Evolutionary conservation across 2,797 vertebrate species (phyloP).

Genomic region (Enteromius anoplus): DNA sequence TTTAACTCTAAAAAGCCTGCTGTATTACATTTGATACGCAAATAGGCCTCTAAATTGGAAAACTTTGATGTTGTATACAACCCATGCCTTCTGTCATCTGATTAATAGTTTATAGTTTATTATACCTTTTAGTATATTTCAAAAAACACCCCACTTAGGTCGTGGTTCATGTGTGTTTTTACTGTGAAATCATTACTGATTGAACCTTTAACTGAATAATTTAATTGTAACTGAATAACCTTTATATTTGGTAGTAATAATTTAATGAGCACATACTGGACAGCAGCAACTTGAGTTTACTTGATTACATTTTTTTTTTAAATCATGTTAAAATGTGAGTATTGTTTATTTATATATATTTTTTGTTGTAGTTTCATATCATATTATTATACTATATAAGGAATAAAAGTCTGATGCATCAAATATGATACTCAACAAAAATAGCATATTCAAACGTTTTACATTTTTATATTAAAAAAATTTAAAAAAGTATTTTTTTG

Average conservation of each 20-base stretch:
- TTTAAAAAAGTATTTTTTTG: not conserved
- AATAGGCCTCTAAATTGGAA: not conserved
- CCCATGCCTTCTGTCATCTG: not conserved
- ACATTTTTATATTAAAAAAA: not conserved
- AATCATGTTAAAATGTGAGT: not conserved
- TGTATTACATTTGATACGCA: not conserved
- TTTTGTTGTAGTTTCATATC: not conserved
- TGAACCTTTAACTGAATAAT: too few relatives aligned
- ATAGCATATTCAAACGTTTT: not conserved
- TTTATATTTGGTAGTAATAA: not conserved
- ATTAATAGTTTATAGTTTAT: not conserved
- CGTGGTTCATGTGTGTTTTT: not conserved
- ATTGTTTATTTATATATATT: too few relatives aligned
- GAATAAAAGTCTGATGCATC: not conserved
- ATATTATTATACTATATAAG: not conserved
- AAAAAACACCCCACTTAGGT: too few relatives aligned
- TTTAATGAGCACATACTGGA: not conserved
- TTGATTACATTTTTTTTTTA: not conserved
- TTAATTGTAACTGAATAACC: not conserved
- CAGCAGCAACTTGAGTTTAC: not conserved
- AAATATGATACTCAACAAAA: not conserved
- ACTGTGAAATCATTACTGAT: not conserved
- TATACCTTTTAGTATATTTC: not conserved
- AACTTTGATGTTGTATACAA: not conserved
- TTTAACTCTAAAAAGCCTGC: slow-evolving; percentile 1